phyloP scores from a whole-genome alignment of 2,888 invertebrate genomes.

The Hybos culiciformis region DNA sequence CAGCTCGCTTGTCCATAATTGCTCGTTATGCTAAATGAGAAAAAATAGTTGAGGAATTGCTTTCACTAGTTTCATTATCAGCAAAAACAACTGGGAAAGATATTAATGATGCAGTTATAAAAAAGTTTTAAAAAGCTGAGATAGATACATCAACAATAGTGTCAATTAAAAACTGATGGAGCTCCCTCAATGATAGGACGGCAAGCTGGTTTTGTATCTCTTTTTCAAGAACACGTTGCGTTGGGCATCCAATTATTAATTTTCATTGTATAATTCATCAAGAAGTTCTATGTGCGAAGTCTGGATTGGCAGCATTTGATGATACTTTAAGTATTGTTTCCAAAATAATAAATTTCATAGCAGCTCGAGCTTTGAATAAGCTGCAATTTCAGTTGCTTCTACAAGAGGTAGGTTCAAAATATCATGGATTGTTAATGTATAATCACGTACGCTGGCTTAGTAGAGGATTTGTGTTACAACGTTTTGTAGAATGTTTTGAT shows the following conservation, averaged over 20 bases:
- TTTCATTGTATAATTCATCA: conserved; percentile 5
- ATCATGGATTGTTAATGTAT: conserved; percentile 1
- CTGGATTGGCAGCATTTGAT: not conserved
- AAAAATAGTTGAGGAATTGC: conserved; percentile 14
- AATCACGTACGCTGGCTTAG: conserved; percentile 1
- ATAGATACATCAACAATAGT: not conserved
- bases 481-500: conserved; percentile 1
- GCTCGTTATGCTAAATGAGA: conserved; percentile 15
- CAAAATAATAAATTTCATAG: conserved; percentile 1
- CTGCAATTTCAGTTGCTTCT: conserved; percentile 1
- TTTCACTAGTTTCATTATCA: conserved; percentile 16
- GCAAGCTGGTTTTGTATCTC: not conserved
- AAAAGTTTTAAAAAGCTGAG: not conserved
- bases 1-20: conserved; percentile 6
- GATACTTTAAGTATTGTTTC: not conserved
- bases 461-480: conserved; percentile 1
- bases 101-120: conserved; percentile 1
- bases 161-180: conserved; percentile 3
- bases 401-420: conserved; percentile 1
- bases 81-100: conserved; percentile 6
- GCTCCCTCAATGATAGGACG: not conserved
- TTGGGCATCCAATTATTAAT: conserved; percentile 1
- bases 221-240: conserved; percentile 2
- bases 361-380: not conserved
- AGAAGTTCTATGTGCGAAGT: conserved; percentile 3